Evolutionary conservation across 1,140 invertebrate genomes (phyloP), one percentile per base, ranked within the genome.

Genomic region (Thaumatotibia leucotreta): DNA sequence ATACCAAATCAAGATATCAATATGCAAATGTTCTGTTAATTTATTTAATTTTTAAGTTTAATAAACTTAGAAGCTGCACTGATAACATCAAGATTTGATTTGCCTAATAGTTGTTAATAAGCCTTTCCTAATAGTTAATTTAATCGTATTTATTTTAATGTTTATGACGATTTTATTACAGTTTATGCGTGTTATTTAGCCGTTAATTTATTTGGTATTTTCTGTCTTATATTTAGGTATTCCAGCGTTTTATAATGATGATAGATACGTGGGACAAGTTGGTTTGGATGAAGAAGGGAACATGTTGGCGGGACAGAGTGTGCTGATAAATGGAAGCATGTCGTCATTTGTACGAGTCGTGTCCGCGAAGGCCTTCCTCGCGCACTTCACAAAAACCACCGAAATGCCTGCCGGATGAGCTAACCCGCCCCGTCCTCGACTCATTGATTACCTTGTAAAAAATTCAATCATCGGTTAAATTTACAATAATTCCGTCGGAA

Each of bases 341-440:
- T 70, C 83, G 82, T 88, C 84, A 84, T 84, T 83, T 83, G 76
- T 82, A 77, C 79, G 70, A 77, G 71, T 88, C 88, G 88, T 90
- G 88, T 87, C 70, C 72, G 65, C 67, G 65, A 79, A 84, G 88
- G 80, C 88, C 88, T 90, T 88, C 85, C 82, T 76, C 75, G 72
- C 74, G 66, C 73, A 69, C 70, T 72, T 80, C 83, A 88, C 82
- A 89, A 89, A 89, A 89, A 89, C 84, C 76, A 82, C 84, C 86
- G 81, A 83, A 88, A 88, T 83, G 84, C 74, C 79, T 87, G 68
- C 72, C 83, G 79, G 83, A 89, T 89, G 87, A 89, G 82, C 86
- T 88, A 89, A 89, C 84, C 75, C 82, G 84, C 80, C 82, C 84
- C 80, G 82, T 78, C 78, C 80, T 69, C 87, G 85, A 88, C 75